A percentile compares a stretch with the other conserved stretches of the same genome.
These are phyloP conservation scores for Calliphora vomitoria DNA, from an alignment of 2,888 invertebrate species.

Conservation along the genomic window DNA sequence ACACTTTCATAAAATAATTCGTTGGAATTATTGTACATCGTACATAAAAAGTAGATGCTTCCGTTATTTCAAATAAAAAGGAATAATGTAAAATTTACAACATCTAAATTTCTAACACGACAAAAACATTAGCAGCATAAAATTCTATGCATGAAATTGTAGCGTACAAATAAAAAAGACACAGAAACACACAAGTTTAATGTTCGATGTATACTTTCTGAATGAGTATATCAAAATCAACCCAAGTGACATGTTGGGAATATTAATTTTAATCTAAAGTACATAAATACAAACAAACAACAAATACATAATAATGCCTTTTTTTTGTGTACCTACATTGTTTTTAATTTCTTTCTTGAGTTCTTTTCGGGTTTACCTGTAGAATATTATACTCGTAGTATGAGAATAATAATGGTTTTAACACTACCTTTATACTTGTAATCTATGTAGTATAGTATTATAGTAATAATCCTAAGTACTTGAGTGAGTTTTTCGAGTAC, in stretches of 20 bases:
- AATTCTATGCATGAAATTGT: neutral
- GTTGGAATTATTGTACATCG: too few species aligned
- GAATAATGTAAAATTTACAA: neutral
- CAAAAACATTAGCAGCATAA: neutral
- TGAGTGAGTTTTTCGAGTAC: constrained; percentile 39
- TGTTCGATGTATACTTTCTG: neutral
- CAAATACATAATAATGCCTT: neutral
- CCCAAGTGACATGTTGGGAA: constrained; percentile 62
- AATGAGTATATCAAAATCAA: constrained; percentile 49
- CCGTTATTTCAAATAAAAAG: too few species aligned
- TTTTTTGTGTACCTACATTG: neutral
- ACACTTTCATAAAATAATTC: too few species aligned
- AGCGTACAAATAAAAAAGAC: constrained; percentile 23
- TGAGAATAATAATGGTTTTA: constrained; percentile 5
- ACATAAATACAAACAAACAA: neutral
- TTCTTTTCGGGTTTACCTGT: constrained; percentile 37
- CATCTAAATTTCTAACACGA: neutral
- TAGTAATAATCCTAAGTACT: neutral
- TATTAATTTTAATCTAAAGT: constrained; percentile 63
- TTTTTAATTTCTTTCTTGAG: constrained; percentile 26
- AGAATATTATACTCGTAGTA: neutral
- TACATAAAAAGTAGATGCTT: too few species aligned
- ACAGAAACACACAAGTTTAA: constrained; percentile 14
- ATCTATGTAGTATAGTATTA: neutral
- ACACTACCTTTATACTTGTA: neutral